Base-by-base conservation (phyloP, 2,797 vertebrate species). In the Trachops cirrhosus region DNA sequence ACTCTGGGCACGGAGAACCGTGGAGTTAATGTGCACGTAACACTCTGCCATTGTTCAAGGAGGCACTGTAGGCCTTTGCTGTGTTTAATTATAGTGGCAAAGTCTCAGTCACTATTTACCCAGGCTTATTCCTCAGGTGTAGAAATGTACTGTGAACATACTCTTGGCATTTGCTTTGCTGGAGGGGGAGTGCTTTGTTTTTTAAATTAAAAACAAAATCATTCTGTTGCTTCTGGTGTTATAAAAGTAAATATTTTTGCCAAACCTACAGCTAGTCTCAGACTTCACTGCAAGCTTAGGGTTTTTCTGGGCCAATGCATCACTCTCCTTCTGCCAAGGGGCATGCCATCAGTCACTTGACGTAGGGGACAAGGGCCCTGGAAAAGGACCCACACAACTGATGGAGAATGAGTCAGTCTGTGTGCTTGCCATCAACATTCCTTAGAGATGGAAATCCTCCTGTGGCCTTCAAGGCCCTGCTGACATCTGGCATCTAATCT, bases 41-140 rank as follows among this genome's bases (percentile, higher is more conserved):
- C 59, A 37, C 85, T 84, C 77, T n/a, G 16, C 32, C 18, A 0
- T 83, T 19, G 90, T 90, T 57, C 14, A 71, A 62, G 8, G 37
- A 96, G 89, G 16, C 75, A 24, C 86, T 26, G 54, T 83, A 46
- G 57, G 64, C 73, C 62, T 95, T 79, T 24, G 89, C 67, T 92
- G 89, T 96, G 59, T 82, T 92, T 94, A 77, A 95, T 97, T 96
- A 86, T n/a, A 93, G 83, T 70, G 86, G 79, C 83, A 96, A 50
- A 62, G 50, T 39, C 96, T 89, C 84, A 77, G 12, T 37, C 77
- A 14, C 21, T 97, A 50, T 97, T 96, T 84, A 89, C 91, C 74
- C 21, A 46, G 85, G 46, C 64, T 94, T 94, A 88, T 52, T 80
- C n/a, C 95, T 96, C 79, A 95, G 50, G 46, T 91, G 24, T 57